These are phyloP conservation scores for Pseudomyrmex concolor DNA, from an alignment of 1,140 invertebrate species.

Conservation along the genomic window DNA sequence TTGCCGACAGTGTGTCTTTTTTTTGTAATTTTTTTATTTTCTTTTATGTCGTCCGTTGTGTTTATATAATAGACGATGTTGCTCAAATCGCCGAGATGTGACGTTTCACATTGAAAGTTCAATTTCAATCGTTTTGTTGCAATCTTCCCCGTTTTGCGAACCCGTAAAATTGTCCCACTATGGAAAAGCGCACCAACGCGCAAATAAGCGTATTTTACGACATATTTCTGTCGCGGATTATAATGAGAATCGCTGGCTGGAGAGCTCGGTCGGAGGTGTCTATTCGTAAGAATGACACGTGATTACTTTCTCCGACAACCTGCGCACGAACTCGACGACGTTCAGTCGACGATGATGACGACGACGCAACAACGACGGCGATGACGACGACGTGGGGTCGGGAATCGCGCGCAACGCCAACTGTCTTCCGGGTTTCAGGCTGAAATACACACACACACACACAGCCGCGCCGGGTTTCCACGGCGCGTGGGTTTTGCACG, in stretches of 20 bases:
- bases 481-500: constrained; percentile 22
- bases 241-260: constrained; percentile 31
- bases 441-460: constrained; percentile 10
- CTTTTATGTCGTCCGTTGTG: too few species aligned
- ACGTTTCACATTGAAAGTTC: background rate
- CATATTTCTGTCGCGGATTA: background rate
- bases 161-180: too few species aligned
- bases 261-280: constrained; percentile 43
- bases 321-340: constrained; percentile 9
- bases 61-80: too few species aligned
- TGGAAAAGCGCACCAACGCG: too few species aligned
- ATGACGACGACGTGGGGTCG: constrained; percentile 47
- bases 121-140: background rate
- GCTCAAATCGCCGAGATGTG: too few species aligned
- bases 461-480: constrained; percentile 11
- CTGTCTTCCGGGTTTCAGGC: constrained; percentile 53
- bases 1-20: background rate
- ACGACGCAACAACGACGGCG: constrained; percentile 17
- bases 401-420: constrained; percentile 43
- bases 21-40: background rate
- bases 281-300: constrained; percentile 55
- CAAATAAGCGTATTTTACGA: background rate
- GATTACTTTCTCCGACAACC: constrained; percentile 56
- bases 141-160: too few species aligned
- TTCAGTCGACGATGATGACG: constrained; percentile 44